A percentile compares a stretch with the other conserved stretches of the same genome.
Conservation (phyloP, 2,797 vertebrate genomes). For the Loriculus beryllinus region DNA sequence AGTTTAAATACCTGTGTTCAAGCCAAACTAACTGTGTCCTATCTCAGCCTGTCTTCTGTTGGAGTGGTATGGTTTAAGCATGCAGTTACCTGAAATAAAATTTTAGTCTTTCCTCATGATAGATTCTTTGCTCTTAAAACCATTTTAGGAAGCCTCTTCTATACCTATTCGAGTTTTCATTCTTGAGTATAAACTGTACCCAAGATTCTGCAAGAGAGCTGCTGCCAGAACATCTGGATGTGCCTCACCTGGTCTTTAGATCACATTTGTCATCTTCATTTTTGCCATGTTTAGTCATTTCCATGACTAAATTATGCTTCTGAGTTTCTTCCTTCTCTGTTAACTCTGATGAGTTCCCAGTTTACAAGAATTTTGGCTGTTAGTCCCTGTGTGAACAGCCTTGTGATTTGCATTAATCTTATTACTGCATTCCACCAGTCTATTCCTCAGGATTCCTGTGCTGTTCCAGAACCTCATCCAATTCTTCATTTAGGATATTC, state of each 20-base stretch:
- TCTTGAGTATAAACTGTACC: not conserved
- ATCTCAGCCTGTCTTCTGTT: not conserved
- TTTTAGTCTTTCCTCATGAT: not conserved
- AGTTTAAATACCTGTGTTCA: not conserved
- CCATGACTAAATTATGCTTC: not conserved
- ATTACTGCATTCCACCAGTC: slow-evolving; percentile 5
- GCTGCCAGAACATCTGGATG: not conserved
- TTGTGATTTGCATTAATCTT: slow-evolving; percentile 28
- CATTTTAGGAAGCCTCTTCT: not conserved
- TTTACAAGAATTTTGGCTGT: not conserved
- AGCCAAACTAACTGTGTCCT: not conserved
- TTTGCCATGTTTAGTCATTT: not conserved
- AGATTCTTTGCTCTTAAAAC: not conserved
- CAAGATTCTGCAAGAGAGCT: not conserved
- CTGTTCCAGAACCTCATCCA: not conserved
- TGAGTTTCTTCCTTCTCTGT: not conserved
- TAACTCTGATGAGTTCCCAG: not conserved
- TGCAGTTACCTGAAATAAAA: not conserved
- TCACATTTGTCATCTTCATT: not conserved
- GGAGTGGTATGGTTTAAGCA: not conserved
- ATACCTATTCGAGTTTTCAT: not conserved
- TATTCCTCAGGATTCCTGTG: not conserved
- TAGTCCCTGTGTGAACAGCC: not conserved
- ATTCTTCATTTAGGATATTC: not conserved
- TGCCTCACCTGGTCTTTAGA: not conserved